Evolutionary conservation across 2,113 vertebrate species (phyloP), one percentile per base, ranked within the genome.

Genomic region (Phalacrocorax carbo): DNA sequence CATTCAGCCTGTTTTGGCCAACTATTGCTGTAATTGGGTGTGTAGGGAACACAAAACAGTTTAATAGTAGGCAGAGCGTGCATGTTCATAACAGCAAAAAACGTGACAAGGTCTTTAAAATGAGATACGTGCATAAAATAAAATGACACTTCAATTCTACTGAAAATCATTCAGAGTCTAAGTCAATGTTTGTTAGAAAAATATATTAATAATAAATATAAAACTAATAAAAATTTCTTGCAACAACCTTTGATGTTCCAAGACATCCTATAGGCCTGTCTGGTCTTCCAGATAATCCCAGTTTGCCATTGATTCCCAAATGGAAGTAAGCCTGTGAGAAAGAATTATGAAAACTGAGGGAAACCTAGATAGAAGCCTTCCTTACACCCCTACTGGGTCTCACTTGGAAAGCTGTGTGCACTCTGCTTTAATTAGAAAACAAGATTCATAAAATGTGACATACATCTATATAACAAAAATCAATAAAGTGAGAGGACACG

Each of bases 231-330:
- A 70, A 5, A 87, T 60, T 40, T 79, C 21, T 76, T 72, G 38
- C 18, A 57, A 87, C 81, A 73, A 99, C 99, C 99, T 99, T 99
- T 97, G 99, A 99, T 68, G 99, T 99, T 71, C 99, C 99, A 6
- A 99, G 99, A 96, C 99, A 99, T 95, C 99, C 99, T 87, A 99
- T 98, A 13, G 99, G 99, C 75, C 99, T 98, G 26, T 99, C 99
- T 0, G 99, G 99, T 95, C 99, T 99, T 97, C 99, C 99, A 60
- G 98, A 99, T 95, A 99, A 97, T 80, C 99, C 99, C 93, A 99
- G n/a, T 93, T 99, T 99, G 78, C 99, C 98, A 96, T 99, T 99
- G 97, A 99, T 86, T 22, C 99, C 99, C 87, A 99, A 96, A 81
- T 99, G 99, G 85, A 99, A 99, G 94, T 99, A 99, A 21, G 99